Conservation (phyloP, 2,113 vertebrate species). For the Pholis gunnellus region DNA sequence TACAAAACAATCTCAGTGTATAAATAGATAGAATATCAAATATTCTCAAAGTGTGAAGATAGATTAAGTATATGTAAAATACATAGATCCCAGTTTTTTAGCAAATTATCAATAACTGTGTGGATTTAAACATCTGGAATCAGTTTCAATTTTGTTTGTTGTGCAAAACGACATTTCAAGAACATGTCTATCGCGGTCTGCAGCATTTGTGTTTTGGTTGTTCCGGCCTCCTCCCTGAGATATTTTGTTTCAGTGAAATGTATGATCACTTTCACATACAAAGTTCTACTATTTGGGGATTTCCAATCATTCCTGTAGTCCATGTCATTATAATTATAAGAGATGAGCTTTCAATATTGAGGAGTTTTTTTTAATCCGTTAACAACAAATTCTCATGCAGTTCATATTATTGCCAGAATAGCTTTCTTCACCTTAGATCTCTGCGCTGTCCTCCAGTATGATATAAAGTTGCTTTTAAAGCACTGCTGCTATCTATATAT, state of each 20-base stretch:
- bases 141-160: not conserved
- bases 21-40: conserved; percentile 2
- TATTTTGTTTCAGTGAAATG: conserved; percentile 4
- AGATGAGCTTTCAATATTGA: not conserved
- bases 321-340: not conserved
- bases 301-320: not conserved
- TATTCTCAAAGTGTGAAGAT: not conserved
- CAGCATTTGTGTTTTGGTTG: not conserved
- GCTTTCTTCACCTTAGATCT: not conserved
- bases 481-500: not conserved
- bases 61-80: not conserved
- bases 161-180: not conserved
- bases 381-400: not conserved
- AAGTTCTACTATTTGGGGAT: not conserved
- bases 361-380: not conserved
- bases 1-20: not conserved
- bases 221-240: not conserved
- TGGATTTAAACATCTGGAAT: not conserved
- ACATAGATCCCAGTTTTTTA: not conserved
- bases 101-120: not conserved
- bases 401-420: not conserved
- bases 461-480: not conserved
- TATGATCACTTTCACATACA: not conserved
- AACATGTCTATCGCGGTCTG: not conserved
- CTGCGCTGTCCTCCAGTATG: not conserved